phyloP scores from a whole-genome alignment of 2,888 invertebrate genomes.

The Lasioglossum figueresi region DNA sequence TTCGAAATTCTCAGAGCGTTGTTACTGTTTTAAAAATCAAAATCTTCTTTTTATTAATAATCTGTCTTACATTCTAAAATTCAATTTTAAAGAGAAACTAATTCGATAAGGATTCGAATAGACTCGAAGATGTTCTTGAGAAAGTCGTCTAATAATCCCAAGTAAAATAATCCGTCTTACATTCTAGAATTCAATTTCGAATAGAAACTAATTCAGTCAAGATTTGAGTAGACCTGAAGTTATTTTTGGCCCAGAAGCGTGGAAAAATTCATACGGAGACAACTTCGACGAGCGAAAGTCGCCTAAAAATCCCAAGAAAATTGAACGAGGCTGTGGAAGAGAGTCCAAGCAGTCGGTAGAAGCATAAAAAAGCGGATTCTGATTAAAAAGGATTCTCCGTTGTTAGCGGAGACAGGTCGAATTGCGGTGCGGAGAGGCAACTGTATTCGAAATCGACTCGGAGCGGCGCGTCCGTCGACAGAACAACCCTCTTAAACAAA shows the following conservation, averaged over 20 bases:
- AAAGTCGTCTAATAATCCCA: no score
- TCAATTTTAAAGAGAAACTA: neutral
- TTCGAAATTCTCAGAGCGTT: neutral
- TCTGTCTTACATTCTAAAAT: neutral
- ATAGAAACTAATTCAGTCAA: neutral
- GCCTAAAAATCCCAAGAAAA: neutral
- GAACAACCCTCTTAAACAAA: constrained; percentile 21
- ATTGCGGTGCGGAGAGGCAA: neutral
- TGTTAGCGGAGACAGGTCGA: neutral
- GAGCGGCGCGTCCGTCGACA: neutral
- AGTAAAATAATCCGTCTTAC: no score
- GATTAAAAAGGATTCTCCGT: neutral
- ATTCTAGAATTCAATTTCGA: neutral
- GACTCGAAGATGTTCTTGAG: no score
- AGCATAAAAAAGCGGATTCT: neutral
- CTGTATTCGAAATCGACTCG: neutral
- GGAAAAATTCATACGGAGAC: neutral
- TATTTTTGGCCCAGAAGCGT: neutral
- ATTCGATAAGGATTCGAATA: neutral
- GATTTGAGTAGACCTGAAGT: neutral
- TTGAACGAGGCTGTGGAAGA: neutral
- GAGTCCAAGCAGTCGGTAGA: neutral
- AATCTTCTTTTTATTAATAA: no score
- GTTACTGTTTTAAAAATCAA: neutral
- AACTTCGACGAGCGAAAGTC: neutral